Evolutionary conservation across 2,888 invertebrate species (phyloP).

Genomic region (Clitarchus hookeri): DNA sequence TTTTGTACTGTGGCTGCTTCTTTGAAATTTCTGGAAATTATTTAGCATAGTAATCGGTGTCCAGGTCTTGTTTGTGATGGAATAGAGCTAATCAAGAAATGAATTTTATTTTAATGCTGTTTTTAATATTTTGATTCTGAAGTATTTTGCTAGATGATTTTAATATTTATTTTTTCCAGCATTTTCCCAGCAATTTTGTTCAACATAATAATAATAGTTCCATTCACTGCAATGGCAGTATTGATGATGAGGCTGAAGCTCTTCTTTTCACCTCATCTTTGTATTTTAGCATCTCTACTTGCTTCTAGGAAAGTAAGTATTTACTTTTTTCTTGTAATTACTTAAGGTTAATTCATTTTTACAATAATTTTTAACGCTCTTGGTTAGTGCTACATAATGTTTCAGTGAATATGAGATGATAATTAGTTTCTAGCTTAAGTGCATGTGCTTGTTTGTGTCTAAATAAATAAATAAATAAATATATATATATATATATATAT

Average conservation of each 20-base stretch:
- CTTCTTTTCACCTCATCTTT: slow-evolving; percentile 77
- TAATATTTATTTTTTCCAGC: not conserved
- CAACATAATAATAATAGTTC: slow-evolving; percentile 70
- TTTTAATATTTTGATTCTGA: slow-evolving; percentile 27
- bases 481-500: not conserved
- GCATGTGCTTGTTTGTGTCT: not conserved
- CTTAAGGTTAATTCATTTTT: too few species aligned
- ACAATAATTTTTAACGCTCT: too few species aligned
- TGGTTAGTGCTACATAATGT: too few species aligned
- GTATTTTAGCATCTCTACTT: slow-evolving; percentile 70
- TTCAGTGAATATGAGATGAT: too few species aligned
- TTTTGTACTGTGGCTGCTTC: too few species aligned
- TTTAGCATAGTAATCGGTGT: too few species aligned
- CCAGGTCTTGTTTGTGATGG: not conserved
- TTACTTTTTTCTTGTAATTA: slow-evolving; percentile 41
- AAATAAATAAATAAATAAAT: not conserved
- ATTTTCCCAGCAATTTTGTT: slow-evolving; percentile 64
- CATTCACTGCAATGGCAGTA: slow-evolving; percentile 73
- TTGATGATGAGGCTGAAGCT: slow-evolving; percentile 79
- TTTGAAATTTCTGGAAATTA: too few species aligned
- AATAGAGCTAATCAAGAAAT: slow-evolving; percentile 8
- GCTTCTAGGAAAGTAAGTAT: slow-evolving; percentile 63
- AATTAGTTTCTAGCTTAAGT: too few species aligned
- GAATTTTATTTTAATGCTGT: slow-evolving; percentile 28
- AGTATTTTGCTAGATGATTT: slow-evolving; percentile 51